A percentile compares a stretch with the other conserved stretches of the same genome.
phyloP scores from a whole-genome alignment of 2,888 invertebrate genomes.

The Odontocolon sp. region DNA sequence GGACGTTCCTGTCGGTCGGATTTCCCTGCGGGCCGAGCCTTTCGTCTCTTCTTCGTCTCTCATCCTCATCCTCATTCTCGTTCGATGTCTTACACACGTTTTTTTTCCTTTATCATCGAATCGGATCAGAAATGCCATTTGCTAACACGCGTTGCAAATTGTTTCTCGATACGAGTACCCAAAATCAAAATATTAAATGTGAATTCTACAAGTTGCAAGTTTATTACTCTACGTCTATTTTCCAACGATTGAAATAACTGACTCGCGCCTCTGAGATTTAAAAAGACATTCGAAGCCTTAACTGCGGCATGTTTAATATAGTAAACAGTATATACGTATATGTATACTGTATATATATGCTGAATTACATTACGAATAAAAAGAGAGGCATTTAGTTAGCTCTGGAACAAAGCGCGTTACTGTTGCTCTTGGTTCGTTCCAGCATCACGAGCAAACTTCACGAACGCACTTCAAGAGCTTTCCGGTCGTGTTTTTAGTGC shows the following conservation, averaged over 20 bases:
- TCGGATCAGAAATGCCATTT: not conserved
- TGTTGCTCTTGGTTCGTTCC: conserved; percentile 57
- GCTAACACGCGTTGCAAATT: conserved; percentile 5
- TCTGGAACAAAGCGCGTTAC: conserved; percentile 63
- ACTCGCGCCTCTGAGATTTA: too few relatives aligned
- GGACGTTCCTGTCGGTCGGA: conserved; percentile 58
- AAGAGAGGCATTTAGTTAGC: conserved; percentile 35
- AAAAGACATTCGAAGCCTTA: too few relatives aligned
- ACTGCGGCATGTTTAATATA: too few relatives aligned
- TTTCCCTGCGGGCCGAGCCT: conserved; percentile 54
- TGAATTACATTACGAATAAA: conserved; percentile 30
- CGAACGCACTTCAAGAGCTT: conserved; percentile 69
- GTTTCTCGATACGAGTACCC: not conserved
- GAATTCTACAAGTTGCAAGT: not conserved
- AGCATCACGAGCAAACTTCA: conserved; percentile 43
- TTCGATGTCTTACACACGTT: conserved; percentile 33
- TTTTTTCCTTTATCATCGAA: conserved; percentile 16
- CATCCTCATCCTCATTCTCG: conserved; percentile 16
- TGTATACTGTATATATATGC: not conserved
- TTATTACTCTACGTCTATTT: not conserved
- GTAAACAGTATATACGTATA: not conserved
- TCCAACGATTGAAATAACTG: not conserved
- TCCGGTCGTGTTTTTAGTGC: conserved; percentile 72
- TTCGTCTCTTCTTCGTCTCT: conserved; percentile 45
- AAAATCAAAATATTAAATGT: too few relatives aligned